Evolutionary conservation across 2,888 invertebrate species (phyloP).

Genomic region (Sisyra terminalis): DNA sequence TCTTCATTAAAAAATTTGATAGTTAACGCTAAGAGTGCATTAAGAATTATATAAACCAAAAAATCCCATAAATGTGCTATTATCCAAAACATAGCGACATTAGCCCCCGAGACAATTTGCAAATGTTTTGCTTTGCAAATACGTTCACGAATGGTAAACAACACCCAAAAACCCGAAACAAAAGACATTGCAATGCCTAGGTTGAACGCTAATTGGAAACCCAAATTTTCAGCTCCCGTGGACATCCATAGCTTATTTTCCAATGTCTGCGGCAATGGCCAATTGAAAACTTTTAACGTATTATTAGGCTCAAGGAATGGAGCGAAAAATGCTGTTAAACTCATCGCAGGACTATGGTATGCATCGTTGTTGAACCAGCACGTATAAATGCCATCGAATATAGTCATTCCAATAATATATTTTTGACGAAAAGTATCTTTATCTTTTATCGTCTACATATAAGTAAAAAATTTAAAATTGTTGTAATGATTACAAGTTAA

Average conservation of each 20-base stretch:
- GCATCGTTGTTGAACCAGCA: constrained; percentile 71
- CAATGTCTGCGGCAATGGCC: constrained; percentile 48
- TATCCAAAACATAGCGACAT: constrained; percentile 49
- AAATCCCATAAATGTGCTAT: constrained; percentile 52
- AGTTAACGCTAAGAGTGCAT: constrained; percentile 37
- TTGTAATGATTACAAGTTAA: too few species aligned
- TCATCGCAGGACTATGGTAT: constrained; percentile 51
- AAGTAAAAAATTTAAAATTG: neutral
- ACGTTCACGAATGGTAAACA: constrained; percentile 50
- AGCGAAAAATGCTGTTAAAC: constrained; percentile 26
- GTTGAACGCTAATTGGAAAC: constrained; percentile 43
- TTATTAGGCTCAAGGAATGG: constrained; percentile 3
- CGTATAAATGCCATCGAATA: constrained; percentile 29
- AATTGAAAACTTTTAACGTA: constrained; percentile 35
- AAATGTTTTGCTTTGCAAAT: constrained; percentile 48
- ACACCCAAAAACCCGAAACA: constrained; percentile 42
- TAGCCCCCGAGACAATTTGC: constrained; percentile 55
- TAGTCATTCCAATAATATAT: constrained; percentile 40
- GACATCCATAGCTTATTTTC: constrained; percentile 33
- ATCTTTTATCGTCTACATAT: constrained; percentile 16
- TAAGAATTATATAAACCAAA: constrained; percentile 39
- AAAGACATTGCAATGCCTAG: constrained; percentile 59
- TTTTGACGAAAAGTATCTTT: constrained; percentile 19
- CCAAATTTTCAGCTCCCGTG: constrained; percentile 24
- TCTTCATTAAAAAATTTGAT: constrained; percentile 46